Base-by-base conservation (phyloP, 2,888 invertebrate species). In the Esperia sulphurella region DNA sequence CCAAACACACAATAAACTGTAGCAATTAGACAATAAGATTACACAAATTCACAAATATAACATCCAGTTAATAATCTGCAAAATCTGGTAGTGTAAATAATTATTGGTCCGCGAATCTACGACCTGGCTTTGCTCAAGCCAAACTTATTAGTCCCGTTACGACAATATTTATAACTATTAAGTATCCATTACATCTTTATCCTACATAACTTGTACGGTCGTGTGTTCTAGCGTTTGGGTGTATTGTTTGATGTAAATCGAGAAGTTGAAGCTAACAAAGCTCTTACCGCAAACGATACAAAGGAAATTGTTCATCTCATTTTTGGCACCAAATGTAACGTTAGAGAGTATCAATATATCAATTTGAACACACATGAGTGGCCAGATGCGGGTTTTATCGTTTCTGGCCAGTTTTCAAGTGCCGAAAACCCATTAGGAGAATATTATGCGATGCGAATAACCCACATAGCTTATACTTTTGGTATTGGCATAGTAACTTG, bases 331-430 rank as follows among this genome's bases (percentile, higher is more conserved):
- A 71, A 74, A 74, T 67, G 68, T 61, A 71, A 79, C 80, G 78
- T 79, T 77, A 75, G 76, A 80, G 81, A 72, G 74, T 71, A 66
- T 75, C 71, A 68, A 75, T 85, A 81, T 75, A 84, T 83, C 80
- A 83, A 71, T 72, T 71, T 67, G 70, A 68, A 67, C 68, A 67
- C 65, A 58, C 63, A 65, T 67, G 72, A 80, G 80, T 72, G 71
- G 74, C 85, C 87, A 88, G 87, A 88, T 80, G 86, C 71, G 67
- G 72, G 65, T 71, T 80, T 83, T 85, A 86, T 87, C 85, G 75
- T 72, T 79, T 78, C 81, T 83, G 85, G 84, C 84, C 81, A 86
- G 85, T 86, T 84, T 76, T 88, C 88, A 86, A 88, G 88, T 86
- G 84, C 73, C 65, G 72, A 79, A 81, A 81, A 73, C 63, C 83